Conservation (phyloP, 2,797 vertebrate species). For the Eulemur mongoz region DNA sequence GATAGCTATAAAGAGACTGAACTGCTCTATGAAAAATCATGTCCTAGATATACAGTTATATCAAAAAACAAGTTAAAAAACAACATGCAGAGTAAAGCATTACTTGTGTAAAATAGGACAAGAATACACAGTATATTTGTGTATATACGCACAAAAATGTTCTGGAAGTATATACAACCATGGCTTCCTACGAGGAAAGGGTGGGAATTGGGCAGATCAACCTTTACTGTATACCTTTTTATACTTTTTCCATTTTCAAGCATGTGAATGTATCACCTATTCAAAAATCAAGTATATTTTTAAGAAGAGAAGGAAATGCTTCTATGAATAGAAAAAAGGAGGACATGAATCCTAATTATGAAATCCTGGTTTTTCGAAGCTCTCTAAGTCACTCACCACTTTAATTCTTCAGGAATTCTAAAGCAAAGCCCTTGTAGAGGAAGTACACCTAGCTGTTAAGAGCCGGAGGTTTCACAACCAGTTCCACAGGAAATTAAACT, state of each 20-base stretch:
- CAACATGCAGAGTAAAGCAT: fast-evolving
- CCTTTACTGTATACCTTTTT: background rate
- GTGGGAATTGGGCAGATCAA: background rate
- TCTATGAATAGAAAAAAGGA: background rate
- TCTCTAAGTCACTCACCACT: background rate
- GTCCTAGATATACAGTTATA: background rate
- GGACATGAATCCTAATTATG: background rate
- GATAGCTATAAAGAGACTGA: background rate
- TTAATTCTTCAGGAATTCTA: background rate
- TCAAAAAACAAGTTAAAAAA: background rate
- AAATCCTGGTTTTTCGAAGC: conserved; percentile 1
- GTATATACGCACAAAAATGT: background rate
- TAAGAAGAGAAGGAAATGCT: background rate
- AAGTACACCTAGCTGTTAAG: background rate
- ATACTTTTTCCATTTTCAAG: background rate
- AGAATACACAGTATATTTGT: background rate
- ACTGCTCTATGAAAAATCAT: background rate
- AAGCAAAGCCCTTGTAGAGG: background rate
- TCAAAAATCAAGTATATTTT: background rate
- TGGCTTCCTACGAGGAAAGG: background rate
- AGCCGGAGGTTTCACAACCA: background rate
- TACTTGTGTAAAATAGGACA: background rate
- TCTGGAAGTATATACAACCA: background rate
- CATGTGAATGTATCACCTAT: background rate
- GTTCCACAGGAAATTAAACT: background rate